These are phyloP conservation scores for Pocillopora damicornis DNA, from an alignment of 64 coral and sea anemone species.

Conservation along the genomic window DNA sequence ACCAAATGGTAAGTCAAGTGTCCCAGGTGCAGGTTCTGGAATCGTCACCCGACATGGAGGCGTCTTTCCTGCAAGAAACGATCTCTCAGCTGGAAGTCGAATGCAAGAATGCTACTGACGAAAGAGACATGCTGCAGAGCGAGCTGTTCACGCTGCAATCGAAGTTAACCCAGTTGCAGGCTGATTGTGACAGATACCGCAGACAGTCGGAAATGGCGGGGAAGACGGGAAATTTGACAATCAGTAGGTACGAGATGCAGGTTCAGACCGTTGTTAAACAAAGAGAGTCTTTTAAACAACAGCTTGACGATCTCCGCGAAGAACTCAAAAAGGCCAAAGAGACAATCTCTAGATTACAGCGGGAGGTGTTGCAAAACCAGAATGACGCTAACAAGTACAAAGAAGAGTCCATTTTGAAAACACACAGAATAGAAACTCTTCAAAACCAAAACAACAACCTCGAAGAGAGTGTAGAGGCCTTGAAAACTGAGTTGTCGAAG, in stretches of 20 bases:
- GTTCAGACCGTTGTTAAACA: constrained; percentile 53
- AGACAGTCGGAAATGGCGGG: constrained; percentile 53
- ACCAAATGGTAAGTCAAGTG: constrained; percentile 57
- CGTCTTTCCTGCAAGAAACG: constrained; percentile 56
- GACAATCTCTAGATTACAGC: constrained; percentile 47
- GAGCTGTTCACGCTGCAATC: constrained; percentile 56
- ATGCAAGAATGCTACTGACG: constrained; percentile 51
- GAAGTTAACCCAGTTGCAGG: constrained; percentile 43
- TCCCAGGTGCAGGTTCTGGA: constrained; percentile 62
- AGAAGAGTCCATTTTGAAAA: constrained; percentile 56
- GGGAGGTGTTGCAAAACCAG: constrained; percentile 57
- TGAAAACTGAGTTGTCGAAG: constrained; percentile 32
- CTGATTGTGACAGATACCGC: constrained; percentile 70
- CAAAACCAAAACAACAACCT: constrained; percentile 32
- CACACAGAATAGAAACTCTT: constrained; percentile 48
- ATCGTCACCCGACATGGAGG: constrained; percentile 68
- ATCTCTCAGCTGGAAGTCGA: constrained; percentile 70
- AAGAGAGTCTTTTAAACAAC: constrained; percentile 58
- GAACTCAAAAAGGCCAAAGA: constrained; percentile 52
- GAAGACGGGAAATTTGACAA: constrained; percentile 67
- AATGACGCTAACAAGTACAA: constrained; percentile 51
- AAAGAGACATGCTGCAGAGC: constrained; percentile 70
- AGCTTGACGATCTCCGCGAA: constrained; percentile 50
- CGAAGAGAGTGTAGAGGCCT: constrained; percentile 46
- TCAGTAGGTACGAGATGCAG: constrained; percentile 78